phyloP scores from a whole-genome alignment of 2,888 invertebrate species.

The Hypselothyrea guttata region DNA sequence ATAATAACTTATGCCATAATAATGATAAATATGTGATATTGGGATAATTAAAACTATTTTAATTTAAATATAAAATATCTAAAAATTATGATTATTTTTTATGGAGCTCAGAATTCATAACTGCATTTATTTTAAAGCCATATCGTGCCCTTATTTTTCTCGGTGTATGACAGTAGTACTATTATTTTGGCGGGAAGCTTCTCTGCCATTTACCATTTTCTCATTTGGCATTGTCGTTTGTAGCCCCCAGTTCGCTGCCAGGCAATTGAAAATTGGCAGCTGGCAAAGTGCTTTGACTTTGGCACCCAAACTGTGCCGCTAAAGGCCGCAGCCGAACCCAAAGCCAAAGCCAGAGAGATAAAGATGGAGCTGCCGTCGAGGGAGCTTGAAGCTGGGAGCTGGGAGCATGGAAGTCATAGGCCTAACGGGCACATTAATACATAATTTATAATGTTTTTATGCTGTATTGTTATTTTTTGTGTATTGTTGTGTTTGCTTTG shows the following conservation, averaged over 20 bases:
- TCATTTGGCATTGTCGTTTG: conserved; percentile 41
- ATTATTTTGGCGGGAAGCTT: conserved; percentile 19
- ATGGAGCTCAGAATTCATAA: no score
- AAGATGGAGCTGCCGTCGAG: conserved; percentile 31
- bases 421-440: conserved; percentile 78
- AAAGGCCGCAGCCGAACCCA: neutral
- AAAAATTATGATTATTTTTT: no score
- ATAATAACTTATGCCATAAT: no score
- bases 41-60: no score
- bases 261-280: conserved; percentile 76
- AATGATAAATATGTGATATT: no score
- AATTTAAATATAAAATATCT: no score
- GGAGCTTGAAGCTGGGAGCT: conserved; percentile 19
- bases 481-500: neutral
- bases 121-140: no score
- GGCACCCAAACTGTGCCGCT: conserved; percentile 16
- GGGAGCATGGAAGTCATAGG: conserved; percentile 28
- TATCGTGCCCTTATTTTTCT: no score
- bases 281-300: conserved; percentile 62
- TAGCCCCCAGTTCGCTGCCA: conserved; percentile 43
- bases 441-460: conserved; percentile 77
- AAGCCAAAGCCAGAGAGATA: conserved; percentile 27
- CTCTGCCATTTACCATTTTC: conserved; percentile 43
- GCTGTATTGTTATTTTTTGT: conserved; percentile 36
- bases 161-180: no score